Conservation (phyloP, 2,113 vertebrate species). For the Hyla sarda region DNA sequence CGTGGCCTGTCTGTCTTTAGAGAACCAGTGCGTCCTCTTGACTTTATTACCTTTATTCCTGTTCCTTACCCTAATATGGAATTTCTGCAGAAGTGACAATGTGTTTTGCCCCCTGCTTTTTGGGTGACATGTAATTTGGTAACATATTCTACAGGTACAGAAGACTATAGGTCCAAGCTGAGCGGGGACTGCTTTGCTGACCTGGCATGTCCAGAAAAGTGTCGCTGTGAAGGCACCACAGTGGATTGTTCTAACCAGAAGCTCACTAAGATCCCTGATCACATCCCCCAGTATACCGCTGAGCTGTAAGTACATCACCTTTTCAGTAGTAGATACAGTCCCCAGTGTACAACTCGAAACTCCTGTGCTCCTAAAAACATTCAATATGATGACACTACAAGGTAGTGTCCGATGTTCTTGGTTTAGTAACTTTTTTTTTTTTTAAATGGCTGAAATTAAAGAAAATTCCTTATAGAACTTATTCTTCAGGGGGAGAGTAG, state of each 20-base stretch:
- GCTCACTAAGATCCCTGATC: slow-evolving; percentile 92
- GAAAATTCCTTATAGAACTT: too few relatives aligned
- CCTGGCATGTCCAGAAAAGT: slow-evolving; percentile 95
- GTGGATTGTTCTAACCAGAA: slow-evolving; percentile 98
- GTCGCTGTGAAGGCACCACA: slow-evolving; percentile 95
- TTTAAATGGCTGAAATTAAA: too few relatives aligned
- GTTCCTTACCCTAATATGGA: not conserved
- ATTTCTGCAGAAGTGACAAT: not conserved
- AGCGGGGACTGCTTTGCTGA: slow-evolving; percentile 97
- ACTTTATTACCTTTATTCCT: not conserved
- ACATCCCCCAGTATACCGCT: slow-evolving; percentile 94
- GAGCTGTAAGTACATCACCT: slow-evolving; percentile 86
- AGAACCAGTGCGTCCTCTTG: not conserved
- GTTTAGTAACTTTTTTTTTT: too few relatives aligned
- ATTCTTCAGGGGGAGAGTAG: too few relatives aligned
- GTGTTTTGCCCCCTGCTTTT: not conserved
- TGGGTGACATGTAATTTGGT: slow-evolving; percentile 66
- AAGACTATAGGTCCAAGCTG: slow-evolving; percentile 97
- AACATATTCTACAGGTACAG: slow-evolving; percentile 84
- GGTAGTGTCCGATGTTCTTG: not conserved
- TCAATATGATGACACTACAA: not conserved
- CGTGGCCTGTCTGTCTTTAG: slow-evolving; percentile 64
- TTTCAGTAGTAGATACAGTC: not conserved
- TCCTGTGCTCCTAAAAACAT: not conserved
- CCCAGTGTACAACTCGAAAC: not conserved